Evolutionary conservation across 1,140 invertebrate species (phyloP).

Genomic region (Campoletis sonorensis): DNA sequence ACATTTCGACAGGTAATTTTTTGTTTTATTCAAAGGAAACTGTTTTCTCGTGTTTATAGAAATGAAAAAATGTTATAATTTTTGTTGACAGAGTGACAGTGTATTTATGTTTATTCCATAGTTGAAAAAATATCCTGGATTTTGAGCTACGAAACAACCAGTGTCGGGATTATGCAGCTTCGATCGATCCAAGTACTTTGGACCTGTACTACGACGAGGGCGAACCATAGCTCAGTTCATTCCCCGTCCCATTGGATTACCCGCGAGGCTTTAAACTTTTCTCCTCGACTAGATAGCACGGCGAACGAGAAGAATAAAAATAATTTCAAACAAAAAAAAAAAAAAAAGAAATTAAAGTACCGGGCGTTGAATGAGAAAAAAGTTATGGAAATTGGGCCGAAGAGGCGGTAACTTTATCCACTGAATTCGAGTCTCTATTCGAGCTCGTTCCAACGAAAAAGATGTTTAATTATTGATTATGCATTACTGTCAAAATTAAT

Average conservation of each 20-base stretch:
- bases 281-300: constrained; percentile 15
- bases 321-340: neutral
- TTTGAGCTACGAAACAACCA: neutral
- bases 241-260: constrained; percentile 20
- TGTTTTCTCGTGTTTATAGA: neutral
- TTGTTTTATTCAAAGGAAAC: too few species aligned
- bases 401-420: neutral
- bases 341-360: neutral
- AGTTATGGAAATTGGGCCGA: constrained; percentile 6
- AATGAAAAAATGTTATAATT: too few species aligned
- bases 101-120: neutral
- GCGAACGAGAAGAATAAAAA: constrained; percentile 2
- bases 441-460: neutral
- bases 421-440: neutral
- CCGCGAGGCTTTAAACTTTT: constrained; percentile 30
- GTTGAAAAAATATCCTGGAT: neutral
- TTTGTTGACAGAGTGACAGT: too few species aligned
- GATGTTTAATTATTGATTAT: neutral
- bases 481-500: too few species aligned
- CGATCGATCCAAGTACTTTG: constrained; percentile 1
- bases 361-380: neutral
- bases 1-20: too few species aligned
- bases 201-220: neutral
- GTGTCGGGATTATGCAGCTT: constrained; percentile 4
- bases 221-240: neutral